Evolutionary conservation across 1,140 invertebrate genomes (phyloP).

Genomic region (Himalopsyche phryganea): DNA sequence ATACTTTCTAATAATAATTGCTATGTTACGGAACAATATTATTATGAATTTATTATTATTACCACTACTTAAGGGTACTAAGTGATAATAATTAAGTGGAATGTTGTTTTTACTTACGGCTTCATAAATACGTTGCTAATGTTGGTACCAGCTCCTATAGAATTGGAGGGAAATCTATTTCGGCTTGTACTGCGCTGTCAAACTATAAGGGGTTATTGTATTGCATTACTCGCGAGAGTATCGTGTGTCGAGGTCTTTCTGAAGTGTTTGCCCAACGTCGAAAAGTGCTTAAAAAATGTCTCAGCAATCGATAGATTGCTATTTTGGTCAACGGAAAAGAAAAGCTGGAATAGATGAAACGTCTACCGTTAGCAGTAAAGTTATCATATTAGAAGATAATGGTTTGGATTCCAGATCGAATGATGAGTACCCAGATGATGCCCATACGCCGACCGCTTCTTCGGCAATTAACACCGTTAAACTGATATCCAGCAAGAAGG

Average conservation of each 20-base stretch:
- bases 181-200: no score
- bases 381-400: constrained; percentile 52
- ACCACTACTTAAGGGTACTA: no score
- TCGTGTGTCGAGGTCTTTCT: background rate
- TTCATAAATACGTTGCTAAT: no score
- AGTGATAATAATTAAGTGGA: no score
- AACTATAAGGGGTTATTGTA: no score
- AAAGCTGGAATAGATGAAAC: constrained; percentile 60
- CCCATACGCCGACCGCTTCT: constrained; percentile 6
- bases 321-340: constrained; percentile 67
- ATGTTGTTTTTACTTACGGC: no score
- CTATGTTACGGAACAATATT: no score
- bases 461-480: constrained; percentile 17
- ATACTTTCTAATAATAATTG: no score
- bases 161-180: no score
- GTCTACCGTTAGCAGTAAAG: constrained; percentile 56
- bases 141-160: no score
- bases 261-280: background rate
- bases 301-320: constrained; percentile 66
- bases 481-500: constrained; percentile 32
- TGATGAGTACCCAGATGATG: background rate
- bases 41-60: no score
- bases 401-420: background rate
- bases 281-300: constrained; percentile 51
- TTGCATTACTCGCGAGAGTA: background rate